Conservation (phyloP, 2,113 vertebrate species). For the Hyperopisus bebe region DNA sequence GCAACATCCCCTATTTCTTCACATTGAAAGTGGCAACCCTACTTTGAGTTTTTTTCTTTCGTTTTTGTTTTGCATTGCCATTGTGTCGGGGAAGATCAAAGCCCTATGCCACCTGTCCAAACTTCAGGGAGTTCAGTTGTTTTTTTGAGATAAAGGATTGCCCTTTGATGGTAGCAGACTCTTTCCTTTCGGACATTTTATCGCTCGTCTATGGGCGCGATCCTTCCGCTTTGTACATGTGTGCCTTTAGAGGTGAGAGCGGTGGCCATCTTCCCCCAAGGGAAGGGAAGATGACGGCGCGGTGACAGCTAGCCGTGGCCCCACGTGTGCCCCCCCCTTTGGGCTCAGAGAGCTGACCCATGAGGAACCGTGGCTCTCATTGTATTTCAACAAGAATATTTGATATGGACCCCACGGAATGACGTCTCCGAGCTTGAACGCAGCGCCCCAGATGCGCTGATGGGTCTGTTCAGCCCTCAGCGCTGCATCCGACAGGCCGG, state of each 20-base stretch:
- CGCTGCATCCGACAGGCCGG: not conserved
- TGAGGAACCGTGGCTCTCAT: not conserved
- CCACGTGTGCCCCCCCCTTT: not conserved
- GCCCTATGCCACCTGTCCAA: not conserved
- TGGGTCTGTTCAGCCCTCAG: not conserved
- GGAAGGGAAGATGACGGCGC: not conserved
- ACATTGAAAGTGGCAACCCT: not conserved
- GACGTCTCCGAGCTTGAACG: not conserved
- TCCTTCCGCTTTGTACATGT: not conserved
- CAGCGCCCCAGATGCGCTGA: not conserved
- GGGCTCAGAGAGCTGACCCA: not conserved
- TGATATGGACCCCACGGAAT: not conserved
- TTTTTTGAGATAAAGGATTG: not conserved
- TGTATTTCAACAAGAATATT: not conserved
- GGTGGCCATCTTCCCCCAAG: not conserved
- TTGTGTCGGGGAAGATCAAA: not conserved
- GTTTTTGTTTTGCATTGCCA: not conserved
- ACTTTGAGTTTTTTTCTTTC: not conserved
- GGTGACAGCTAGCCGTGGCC: not conserved
- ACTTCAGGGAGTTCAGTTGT: not conserved
- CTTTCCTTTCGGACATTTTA: not conserved
- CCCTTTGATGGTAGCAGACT: not conserved
- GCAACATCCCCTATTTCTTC: not conserved
- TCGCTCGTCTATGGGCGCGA: not conserved
- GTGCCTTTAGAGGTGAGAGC: not conserved